Conservation (phyloP, 2,797 vertebrate species). For the Gorsachius magnificus region DNA sequence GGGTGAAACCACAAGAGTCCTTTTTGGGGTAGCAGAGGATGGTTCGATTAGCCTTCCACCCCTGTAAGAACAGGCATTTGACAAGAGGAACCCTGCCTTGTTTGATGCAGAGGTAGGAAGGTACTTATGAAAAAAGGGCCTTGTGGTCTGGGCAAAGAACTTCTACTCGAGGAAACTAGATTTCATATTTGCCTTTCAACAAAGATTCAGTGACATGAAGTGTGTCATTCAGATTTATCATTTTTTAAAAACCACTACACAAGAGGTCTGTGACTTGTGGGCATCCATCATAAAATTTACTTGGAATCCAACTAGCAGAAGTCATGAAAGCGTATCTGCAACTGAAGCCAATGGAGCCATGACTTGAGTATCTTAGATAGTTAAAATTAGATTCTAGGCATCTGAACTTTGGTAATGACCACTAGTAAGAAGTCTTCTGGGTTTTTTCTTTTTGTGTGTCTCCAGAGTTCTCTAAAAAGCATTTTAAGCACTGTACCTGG, state of each 20-base stretch:
- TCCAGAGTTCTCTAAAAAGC: not conserved
- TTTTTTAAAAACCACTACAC: not conserved
- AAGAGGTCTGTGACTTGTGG: not conserved
- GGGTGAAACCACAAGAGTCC: no score
- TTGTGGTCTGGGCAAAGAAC: not conserved
- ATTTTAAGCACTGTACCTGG: not conserved
- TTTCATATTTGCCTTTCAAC: not conserved
- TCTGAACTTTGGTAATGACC: not conserved
- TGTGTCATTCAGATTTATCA: not conserved
- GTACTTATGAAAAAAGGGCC: not conserved
- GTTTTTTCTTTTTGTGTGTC: not conserved
- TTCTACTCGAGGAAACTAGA: not conserved
- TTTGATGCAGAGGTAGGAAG: not conserved
- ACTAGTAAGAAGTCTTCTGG: not conserved
- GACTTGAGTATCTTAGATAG: not conserved
- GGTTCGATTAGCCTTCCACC: no score
- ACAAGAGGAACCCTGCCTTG: not conserved
- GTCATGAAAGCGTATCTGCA: not conserved
- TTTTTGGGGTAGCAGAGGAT: no score
- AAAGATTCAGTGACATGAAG: not conserved
- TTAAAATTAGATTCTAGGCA: not conserved
- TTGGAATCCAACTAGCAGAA: not conserved
- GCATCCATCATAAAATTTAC: not conserved
- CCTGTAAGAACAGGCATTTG: not conserved
- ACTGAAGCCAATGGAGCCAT: not conserved